phyloP scores from a whole-genome alignment of 2,797 vertebrate species.

The Phataginus tricuspis region DNA sequence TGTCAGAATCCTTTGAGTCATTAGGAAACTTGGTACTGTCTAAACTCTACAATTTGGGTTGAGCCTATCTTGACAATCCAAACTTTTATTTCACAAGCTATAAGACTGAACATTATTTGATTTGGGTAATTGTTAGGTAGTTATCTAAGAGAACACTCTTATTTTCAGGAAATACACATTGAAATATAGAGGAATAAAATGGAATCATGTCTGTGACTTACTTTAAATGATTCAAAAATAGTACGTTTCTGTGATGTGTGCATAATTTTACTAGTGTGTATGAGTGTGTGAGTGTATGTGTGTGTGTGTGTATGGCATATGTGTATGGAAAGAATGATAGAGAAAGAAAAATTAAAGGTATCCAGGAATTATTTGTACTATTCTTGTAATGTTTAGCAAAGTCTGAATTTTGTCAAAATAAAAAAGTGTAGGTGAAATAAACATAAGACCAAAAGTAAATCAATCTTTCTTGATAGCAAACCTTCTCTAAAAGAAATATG shows the following conservation, averaged over 20 bases:
- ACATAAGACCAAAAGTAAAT: not conserved
- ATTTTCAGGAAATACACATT: not conserved
- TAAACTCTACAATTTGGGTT: not conserved
- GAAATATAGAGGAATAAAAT: not conserved
- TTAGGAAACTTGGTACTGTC: not conserved
- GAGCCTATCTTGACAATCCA: not conserved
- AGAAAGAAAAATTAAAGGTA: not conserved
- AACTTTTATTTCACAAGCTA: not conserved
- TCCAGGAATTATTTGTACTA: not conserved
- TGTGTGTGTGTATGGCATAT: not conserved
- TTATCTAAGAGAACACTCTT: not conserved
- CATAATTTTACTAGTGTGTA: not conserved
- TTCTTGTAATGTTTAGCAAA: not conserved
- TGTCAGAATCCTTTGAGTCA: not conserved
- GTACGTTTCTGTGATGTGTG: not conserved
- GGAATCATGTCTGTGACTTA: not conserved
- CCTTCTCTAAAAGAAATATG: not conserved
- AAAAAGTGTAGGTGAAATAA: not conserved
- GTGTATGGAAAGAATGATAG: not conserved
- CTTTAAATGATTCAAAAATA: not conserved
- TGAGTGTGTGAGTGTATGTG: too few species aligned
- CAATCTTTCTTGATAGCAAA: not conserved
- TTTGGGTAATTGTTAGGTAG: not conserved
- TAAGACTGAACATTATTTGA: not conserved
- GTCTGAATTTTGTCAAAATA: not conserved